Percentiles rank a stretch among this genome's conserved stretches.
phyloP scores from a whole-genome alignment of 2,797 vertebrate genomes.

The Myotis planiceps region DNA sequence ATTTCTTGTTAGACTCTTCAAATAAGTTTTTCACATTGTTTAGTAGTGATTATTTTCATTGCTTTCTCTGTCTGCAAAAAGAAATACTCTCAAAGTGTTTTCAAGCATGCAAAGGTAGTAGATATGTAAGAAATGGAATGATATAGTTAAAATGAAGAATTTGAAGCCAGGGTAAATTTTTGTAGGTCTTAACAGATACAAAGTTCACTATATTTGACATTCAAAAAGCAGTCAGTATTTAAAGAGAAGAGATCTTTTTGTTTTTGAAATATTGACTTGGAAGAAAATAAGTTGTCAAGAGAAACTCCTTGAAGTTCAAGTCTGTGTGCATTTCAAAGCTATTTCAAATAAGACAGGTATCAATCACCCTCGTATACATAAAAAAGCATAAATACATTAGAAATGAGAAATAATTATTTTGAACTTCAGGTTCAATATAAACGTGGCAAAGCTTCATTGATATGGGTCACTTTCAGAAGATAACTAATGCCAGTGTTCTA shows the following conservation, averaged over 20 bases:
- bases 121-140: background rate
- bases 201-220: constrained; percentile 76
- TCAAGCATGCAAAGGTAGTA: background rate
- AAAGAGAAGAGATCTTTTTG: constrained; percentile 63
- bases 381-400: constrained; percentile 62
- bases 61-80: background rate
- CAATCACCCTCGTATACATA: background rate
- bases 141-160: background rate
- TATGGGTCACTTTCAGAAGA: background rate
- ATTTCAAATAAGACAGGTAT: constrained; percentile 13
- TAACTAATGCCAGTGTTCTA: background rate
- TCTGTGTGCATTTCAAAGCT: constrained; percentile 43
- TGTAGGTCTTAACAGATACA: constrained; percentile 66
- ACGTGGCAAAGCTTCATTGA: background rate
- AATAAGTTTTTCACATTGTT: background rate
- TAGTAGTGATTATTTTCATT: background rate
- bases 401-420: constrained; percentile 52
- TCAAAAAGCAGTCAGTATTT: constrained; percentile 81
- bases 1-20: background rate
- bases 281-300: constrained; percentile 63
- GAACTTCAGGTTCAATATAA: background rate
- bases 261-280: constrained; percentile 79
- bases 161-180: constrained; percentile 13
- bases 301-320: background rate
- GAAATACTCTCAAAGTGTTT: background rate